phyloP scores from a whole-genome alignment of 2,113 vertebrate species.

The Crotalus viridis region DNA sequence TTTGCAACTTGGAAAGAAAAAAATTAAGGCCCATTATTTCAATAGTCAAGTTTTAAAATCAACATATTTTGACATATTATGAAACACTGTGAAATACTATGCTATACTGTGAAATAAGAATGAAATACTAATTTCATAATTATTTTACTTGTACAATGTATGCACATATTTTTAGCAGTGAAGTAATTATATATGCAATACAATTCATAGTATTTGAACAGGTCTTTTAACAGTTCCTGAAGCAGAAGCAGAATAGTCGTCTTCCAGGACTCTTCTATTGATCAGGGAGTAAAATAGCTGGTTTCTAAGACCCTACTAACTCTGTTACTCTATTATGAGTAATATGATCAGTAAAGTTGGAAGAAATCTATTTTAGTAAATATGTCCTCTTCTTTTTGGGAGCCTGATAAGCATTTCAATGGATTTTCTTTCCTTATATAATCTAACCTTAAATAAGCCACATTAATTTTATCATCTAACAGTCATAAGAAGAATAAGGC shows the following conservation, averaged over 20 bases:
- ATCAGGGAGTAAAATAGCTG: neutral
- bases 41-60: constrained; percentile 34
- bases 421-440: neutral
- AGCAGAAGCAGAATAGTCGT: neutral
- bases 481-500: neutral
- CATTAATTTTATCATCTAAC: neutral
- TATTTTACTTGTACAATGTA: constrained; percentile 27
- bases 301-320: neutral
- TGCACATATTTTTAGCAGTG: neutral
- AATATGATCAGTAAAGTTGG: constrained; percentile 12
- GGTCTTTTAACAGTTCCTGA: neutral
- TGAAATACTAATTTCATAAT: neutral
- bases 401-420: accelerated
- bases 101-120: neutral
- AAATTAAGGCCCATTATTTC: constrained; percentile 40
- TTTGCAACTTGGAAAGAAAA: constrained; percentile 39
- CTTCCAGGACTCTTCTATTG: neutral
- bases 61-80: constrained; percentile 14
- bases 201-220: neutral
- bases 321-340: neutral
- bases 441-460: neutral
- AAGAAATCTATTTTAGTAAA: constrained; percentile 17
- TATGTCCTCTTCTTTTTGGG: neutral
- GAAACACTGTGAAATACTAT: neutral
- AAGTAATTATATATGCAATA: neutral